phyloP scores from a whole-genome alignment of 35 echinoderm and acorn worm species.

The Lytechinus pictus region DNA sequence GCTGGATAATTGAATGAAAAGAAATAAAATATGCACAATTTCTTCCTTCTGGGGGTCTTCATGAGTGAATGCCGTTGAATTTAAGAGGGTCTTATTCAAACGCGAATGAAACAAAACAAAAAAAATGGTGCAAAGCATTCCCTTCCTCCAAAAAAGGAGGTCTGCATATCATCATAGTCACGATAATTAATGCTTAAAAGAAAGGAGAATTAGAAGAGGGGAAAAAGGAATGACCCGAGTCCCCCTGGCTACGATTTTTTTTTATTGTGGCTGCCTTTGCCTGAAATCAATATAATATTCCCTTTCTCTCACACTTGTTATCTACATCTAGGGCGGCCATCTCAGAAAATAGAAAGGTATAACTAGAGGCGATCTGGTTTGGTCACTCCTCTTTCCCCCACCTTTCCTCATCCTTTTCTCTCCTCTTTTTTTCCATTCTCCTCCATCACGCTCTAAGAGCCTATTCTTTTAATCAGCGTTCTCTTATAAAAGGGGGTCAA shows the following conservation, averaged over 20 bases:
- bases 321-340: constrained; percentile 1
- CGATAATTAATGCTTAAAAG: no score
- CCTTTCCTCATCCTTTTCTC: background rate
- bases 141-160: background rate
- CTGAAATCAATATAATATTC: background rate
- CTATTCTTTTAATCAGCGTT: background rate
- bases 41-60: background rate
- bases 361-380: background rate
- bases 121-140: background rate
- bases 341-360: background rate
- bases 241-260: background rate
- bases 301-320: background rate
- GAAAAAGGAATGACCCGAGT: background rate
- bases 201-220: no score
- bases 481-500: background rate
- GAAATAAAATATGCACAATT: background rate
- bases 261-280: background rate
- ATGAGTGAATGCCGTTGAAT: background rate
- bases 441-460: background rate
- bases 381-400: background rate
- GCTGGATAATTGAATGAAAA: background rate
- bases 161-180: background rate
- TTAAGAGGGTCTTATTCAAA: background rate
- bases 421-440: background rate
- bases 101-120: background rate